Base-by-base conservation (phyloP, 2,888 invertebrate species). In the Drymonia ruficornis region DNA sequence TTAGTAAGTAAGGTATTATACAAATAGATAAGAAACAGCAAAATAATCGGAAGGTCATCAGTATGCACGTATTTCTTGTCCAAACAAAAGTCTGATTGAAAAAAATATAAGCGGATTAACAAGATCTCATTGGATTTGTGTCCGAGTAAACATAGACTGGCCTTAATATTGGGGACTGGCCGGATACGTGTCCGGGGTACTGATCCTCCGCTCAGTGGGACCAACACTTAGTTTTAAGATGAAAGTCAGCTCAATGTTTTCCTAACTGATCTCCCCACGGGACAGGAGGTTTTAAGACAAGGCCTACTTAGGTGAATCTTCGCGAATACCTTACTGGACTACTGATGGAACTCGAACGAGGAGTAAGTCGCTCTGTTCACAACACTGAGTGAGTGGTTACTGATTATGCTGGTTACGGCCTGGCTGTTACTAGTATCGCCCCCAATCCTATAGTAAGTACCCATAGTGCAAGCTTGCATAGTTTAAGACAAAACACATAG, bases 41-140 rank as follows among this genome's bases (percentile, higher is more conserved):
- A 23, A 23, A 23, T 54, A 45, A 49, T 38, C 11, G 12, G 11
- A 11, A 3, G 2, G 31, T 31, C 8, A 8, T 2, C 9, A 31
- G 23, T 4, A 6, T 23, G 23, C 3, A 9, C 29, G 31, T n/a
- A 58, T 16, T 42, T 42, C 11, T 11, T 9, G 18, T 42, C 42
- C 18, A 42, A 42, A 42, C 18, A 42, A 19, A 38, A 38, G 38
- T 36, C 15, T 31, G 55, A 68, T 61, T 54, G 53, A 63, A 63
- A 61, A 56, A 55, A 56, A 51, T 53, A 53, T 63, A 66, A 60
- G 49, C 59, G 55, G 59, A 63, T 61, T 64, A 66, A 56, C 16
- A 9, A 31, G 65, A 56, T 67, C 54, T 52, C 55, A 50, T 55
- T 55, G 54, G 55, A 59, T 61, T 50, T 50, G 15, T 50, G 38